These are phyloP conservation scores for Crotalus viridis DNA, from an alignment of 2,113 vertebrate genomes.

Conservation along the genomic window DNA sequence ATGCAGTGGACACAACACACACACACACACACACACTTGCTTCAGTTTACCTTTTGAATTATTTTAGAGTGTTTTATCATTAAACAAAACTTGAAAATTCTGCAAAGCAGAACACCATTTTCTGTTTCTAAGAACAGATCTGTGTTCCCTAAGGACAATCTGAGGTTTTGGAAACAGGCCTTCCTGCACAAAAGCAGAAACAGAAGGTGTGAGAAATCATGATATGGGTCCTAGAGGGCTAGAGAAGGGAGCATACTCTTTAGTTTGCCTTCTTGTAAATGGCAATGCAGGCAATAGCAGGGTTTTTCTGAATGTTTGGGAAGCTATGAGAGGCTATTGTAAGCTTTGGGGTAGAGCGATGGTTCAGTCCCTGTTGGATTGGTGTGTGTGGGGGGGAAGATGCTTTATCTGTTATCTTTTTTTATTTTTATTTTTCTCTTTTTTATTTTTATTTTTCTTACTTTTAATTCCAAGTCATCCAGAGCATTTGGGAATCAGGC, in stretches of 20 bases:
- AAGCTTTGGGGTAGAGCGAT: not conserved
- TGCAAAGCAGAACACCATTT: not conserved
- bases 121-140: not conserved
- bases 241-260: not conserved
- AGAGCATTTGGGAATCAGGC: not conserved
- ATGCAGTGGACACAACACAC: not conserved
- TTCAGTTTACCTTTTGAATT: not conserved
- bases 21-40: no score
- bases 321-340: not conserved
- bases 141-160: not conserved
- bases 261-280: not conserved
- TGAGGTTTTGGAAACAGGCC: not conserved
- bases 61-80: not conserved
- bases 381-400: not conserved
- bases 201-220: not conserved
- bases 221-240: not conserved
- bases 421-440: not conserved
- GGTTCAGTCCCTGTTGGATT: not conserved
- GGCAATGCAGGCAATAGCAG: not conserved
- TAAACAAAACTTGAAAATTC: not conserved
- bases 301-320: not conserved
- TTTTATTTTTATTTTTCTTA: not conserved
- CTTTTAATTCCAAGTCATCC: not conserved
- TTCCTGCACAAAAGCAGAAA: not conserved
- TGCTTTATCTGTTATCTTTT: not conserved